Evolutionary conservation across 1,140 invertebrate species (phyloP).

Genomic region (Drosophila paulistorum): DNA sequence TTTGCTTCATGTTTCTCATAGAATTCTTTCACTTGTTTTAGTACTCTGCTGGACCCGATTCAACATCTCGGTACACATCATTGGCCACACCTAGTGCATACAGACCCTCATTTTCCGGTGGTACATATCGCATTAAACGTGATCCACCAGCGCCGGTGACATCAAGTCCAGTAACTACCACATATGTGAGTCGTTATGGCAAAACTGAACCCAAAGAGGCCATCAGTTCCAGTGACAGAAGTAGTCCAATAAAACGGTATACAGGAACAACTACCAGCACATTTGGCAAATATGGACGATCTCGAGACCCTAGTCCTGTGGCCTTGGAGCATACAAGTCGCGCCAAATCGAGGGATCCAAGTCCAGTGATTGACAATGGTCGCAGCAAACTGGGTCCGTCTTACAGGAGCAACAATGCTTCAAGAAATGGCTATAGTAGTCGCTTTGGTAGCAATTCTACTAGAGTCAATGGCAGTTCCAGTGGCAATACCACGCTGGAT

Average conservation of each 20-base stretch:
- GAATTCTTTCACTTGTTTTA: constrained; percentile 22
- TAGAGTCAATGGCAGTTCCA: constrained; percentile 39
- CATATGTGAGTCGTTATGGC: constrained; percentile 73
- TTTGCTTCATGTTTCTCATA: neutral
- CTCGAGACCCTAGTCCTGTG: constrained; percentile 77
- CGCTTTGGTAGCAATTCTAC: constrained; percentile 43
- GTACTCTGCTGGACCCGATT: constrained; percentile 68
- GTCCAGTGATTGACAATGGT: constrained; percentile 59
- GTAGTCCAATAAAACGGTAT: constrained; percentile 69
- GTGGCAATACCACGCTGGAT: constrained; percentile 30
- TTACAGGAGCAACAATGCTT: constrained; percentile 45
- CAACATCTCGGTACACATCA: constrained; percentile 66
- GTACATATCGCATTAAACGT: constrained; percentile 77
- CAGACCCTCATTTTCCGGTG: constrained; percentile 78
- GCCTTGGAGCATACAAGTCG: constrained; percentile 76
- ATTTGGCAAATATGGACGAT: constrained; percentile 71
- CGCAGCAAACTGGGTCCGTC: constrained; percentile 56
- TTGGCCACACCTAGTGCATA: constrained; percentile 73
- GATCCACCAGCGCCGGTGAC: constrained; percentile 51
- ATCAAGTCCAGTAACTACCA: constrained; percentile 24
- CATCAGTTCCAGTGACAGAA: constrained; percentile 45
- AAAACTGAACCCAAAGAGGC: constrained; percentile 59
- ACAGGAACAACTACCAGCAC: constrained; percentile 44
- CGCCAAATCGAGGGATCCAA: constrained; percentile 69
- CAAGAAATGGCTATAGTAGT: constrained; percentile 56